These are phyloP conservation scores for Capromys pilorides DNA, from an alignment of 2,797 vertebrate genomes.

Conservation along the genomic window DNA sequence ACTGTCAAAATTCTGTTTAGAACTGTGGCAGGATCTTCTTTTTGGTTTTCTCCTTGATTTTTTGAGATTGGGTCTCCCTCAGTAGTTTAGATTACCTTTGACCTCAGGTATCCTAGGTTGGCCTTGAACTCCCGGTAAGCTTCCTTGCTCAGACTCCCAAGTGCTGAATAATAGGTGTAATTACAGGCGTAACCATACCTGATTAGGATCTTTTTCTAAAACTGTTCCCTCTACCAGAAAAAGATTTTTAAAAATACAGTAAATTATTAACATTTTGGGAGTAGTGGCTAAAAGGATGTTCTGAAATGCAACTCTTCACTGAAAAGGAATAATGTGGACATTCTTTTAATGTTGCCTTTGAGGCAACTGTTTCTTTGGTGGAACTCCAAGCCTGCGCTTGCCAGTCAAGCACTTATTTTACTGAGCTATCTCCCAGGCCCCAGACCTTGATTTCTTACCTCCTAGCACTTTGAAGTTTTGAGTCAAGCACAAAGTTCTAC, in stretches of 20 bases:
- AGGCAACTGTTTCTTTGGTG: slow-evolving; percentile 1
- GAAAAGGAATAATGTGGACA: slow-evolving; percentile 18
- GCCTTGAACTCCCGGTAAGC: background rate
- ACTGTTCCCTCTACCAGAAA: slow-evolving; percentile 36
- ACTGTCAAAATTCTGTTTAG: background rate
- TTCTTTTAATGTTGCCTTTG: slow-evolving; percentile 28
- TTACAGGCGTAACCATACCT: background rate
- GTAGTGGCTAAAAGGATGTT: slow-evolving; percentile 41
- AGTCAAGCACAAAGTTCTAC: slow-evolving; percentile 40
- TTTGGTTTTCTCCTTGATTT: background rate
- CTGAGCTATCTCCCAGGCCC: too few species aligned
- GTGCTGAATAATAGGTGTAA: background rate
- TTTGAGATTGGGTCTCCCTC: background rate
- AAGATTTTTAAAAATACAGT: slow-evolving; percentile 52
- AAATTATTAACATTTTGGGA: slow-evolving; percentile 35
- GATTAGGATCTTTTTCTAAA: slow-evolving; percentile 16
- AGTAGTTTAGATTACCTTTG: background rate
- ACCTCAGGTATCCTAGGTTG: background rate
- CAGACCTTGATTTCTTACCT: slow-evolving; percentile 7
- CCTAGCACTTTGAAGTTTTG: slow-evolving; percentile 31
- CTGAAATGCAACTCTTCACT: slow-evolving; percentile 24
- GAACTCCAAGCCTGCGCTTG: background rate
- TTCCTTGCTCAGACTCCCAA: background rate
- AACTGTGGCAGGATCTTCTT: background rate
- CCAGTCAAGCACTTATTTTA: too few species aligned